Evolutionary conservation across 53 echinoderm and acorn worm genomes (phyloP), one percentile per base, ranked within the genome.

Genomic region (Echinometra lucunter): DNA sequence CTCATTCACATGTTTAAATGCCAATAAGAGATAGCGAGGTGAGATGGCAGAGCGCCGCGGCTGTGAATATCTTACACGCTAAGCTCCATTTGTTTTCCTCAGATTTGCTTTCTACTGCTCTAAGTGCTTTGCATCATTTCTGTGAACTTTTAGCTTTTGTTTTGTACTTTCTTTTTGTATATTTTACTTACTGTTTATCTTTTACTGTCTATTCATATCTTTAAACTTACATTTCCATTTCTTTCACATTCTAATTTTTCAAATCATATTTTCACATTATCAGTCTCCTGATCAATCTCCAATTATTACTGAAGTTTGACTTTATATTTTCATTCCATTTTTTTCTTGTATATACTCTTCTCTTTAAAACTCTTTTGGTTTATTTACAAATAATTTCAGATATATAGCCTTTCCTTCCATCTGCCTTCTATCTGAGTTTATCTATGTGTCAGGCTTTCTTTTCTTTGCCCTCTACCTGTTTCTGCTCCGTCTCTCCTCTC

Each of bases 1-100:
- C 45, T 47, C 85, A 38, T 81, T 81, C 40, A 38, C 81, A 37
- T 38, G 30, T 83, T 83, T 83, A 85, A 85, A 53, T 85, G 85
- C 85, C 85, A 90, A 90, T 60, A 58, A 63, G 38, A 38, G 42
- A 21, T 57, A 63, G 63, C 37, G 19, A 37, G 58, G 63, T 88
- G 90, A 21, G 53, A 49, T 28, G 28, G 49, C 49, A 30, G 25
- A 8, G 28, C 1, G 85, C 85, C 49, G 85, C 85, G 27, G 21
- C 49, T 47, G 12, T 49, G 53, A 49, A 45, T 85, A 47, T 45
- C 30, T 85, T 40, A 45, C 45, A 85, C 49, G 49, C 28, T 85
- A 47, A 85, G n/a, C 49, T 28, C 85, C n/a, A n/a, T 85, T 85
- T 85, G n/a, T 85, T 28, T 49, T 25, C 5, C 7, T 19, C 30